phyloP scores from a whole-genome alignment of 2,113 vertebrate species.

The Galemys pyrenaicus region DNA sequence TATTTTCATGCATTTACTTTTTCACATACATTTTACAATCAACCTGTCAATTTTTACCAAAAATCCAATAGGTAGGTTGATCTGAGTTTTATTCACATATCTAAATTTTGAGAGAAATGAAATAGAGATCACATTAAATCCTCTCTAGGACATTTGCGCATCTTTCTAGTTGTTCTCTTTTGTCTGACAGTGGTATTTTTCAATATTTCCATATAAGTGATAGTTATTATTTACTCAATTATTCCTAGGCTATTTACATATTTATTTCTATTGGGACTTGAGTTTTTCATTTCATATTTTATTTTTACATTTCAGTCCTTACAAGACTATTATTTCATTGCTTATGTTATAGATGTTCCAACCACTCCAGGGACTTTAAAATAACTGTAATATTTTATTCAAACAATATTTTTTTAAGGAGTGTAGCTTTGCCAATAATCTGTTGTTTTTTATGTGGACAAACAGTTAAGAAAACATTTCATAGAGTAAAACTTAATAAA shows the following conservation, averaged over 20 bases:
- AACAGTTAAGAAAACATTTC: neutral
- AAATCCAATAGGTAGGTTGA: neutral
- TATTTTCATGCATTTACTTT: conserved; percentile 8
- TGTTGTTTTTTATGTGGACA: neutral
- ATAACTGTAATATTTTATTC: neutral
- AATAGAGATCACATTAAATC: neutral
- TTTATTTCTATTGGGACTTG: neutral
- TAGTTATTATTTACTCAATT: neutral
- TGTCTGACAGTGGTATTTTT: neutral
- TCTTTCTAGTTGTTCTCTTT: neutral
- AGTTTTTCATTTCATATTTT: neutral
- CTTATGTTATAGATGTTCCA: neutral
- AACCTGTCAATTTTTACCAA: neutral
- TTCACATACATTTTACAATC: neutral
- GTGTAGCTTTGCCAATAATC: neutral
- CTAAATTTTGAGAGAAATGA: neutral
- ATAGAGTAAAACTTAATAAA: neutral
- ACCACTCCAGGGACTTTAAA: neutral
- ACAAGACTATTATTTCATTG: neutral
- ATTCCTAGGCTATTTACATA: neutral
- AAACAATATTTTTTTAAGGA: neutral
- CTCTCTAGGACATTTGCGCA: neutral
- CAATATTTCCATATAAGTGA: neutral
- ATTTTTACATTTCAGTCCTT: neutral
- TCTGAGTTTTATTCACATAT: neutral